A percentile compares a stretch with the other conserved stretches of the same genome.
These are phyloP conservation scores for Astropecten irregularis DNA, from an alignment of 53 echinoderm and acorn worm genomes.

Conservation along the genomic window DNA sequence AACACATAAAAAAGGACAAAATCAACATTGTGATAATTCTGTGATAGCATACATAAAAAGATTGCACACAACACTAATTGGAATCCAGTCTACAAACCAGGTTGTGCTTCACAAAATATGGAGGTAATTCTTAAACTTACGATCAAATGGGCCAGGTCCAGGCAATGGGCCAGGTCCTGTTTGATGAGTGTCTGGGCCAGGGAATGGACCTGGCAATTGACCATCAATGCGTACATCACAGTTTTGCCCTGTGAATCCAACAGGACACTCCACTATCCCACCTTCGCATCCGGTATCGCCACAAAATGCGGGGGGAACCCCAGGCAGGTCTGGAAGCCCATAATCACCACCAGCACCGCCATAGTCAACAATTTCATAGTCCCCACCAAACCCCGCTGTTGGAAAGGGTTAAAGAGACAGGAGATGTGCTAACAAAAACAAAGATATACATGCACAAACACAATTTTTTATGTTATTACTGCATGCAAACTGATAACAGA, in stretches of 20 bases:
- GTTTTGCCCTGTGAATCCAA: slow-evolving; percentile 9
- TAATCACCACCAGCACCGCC: slow-evolving; percentile 28
- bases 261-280: slow-evolving; percentile 18
- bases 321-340: neutral
- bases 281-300: neutral
- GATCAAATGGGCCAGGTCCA: slow-evolving; percentile 7
- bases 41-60: no score
- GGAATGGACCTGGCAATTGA: neutral
- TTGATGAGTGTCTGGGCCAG: no score
- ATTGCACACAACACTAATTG: no score
- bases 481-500: no score
- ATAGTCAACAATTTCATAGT: slow-evolving; percentile 52
- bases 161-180: neutral
- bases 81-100: no score
- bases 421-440: slow-evolving; percentile 17
- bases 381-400: slow-evolving; percentile 27
- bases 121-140: slow-evolving; percentile 1
- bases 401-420: slow-evolving; percentile 1
- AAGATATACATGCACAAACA: neutral
- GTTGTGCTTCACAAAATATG: no score
- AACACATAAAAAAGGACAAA: no score
- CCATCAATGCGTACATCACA: slow-evolving; percentile 1
- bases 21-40: no score
- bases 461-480: no score
- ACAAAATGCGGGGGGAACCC: neutral